Percentiles rank a stretch among this genome's conserved stretches.
phyloP scores from a whole-genome alignment of 2,888 invertebrate genomes.

The Andrena bucephala region DNA sequence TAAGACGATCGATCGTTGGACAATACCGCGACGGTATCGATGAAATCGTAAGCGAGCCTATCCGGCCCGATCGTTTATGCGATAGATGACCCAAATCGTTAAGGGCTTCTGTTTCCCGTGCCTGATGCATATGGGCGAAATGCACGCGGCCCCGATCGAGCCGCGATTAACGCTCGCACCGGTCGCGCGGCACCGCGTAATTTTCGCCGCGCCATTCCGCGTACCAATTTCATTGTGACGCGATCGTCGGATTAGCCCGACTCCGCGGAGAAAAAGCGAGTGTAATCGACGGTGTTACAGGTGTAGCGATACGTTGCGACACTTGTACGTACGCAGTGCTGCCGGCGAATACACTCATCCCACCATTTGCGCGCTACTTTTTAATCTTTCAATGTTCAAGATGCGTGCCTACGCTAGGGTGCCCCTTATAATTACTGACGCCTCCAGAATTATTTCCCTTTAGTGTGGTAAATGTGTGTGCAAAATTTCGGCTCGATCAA shows the following conservation, averaged over 20 bases:
- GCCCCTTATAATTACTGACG: no score
- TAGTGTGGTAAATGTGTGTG: no score
- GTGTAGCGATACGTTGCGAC: constrained; percentile 30
- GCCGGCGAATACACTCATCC: no score
- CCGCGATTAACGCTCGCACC: constrained; percentile 46
- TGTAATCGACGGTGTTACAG: constrained; percentile 27
- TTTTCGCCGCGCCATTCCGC: constrained; percentile 25
- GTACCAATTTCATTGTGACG: constrained; percentile 29
- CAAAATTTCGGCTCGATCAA: no score
- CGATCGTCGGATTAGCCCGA: constrained; percentile 17
- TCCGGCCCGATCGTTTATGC: constrained; percentile 63
- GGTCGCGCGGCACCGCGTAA: constrained; percentile 41
- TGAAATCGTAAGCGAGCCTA: constrained; percentile 68
- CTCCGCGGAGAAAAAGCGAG: neutral
- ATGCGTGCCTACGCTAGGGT: no score
- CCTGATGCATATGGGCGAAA: constrained; percentile 13
- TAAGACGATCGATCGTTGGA: constrained; percentile 74
- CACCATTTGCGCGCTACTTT: no score
- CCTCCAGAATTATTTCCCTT: no score
- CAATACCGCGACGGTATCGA: constrained; percentile 73
- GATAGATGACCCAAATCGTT: constrained; percentile 77
- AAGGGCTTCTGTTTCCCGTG: constrained; percentile 74
- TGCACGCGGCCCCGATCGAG: constrained; percentile 50
- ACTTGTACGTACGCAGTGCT: neutral
- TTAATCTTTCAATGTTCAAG: no score